Conservation (phyloP, 1,140 invertebrate species). For the Apis dorsata region DNA sequence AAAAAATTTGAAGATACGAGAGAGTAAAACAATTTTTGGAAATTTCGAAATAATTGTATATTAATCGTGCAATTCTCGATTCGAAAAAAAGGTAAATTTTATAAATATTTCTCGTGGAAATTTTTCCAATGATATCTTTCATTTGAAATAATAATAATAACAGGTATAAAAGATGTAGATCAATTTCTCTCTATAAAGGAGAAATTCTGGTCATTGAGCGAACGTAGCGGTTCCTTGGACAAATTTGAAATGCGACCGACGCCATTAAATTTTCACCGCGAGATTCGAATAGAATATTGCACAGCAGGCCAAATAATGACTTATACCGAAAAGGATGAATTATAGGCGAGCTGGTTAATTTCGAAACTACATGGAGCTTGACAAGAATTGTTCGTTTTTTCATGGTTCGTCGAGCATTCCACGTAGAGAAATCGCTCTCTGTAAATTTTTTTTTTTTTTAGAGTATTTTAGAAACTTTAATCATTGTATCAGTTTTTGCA, state of each 20-base stretch:
- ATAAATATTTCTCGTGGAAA: no score
- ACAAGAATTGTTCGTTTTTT: background rate
- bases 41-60: no score
- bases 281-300: background rate
- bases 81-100: no score
- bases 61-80: no score
- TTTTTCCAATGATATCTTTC: no score
- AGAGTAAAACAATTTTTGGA: no score
- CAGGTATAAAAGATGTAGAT: no score
- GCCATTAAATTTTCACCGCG: background rate
- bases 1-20: no score
- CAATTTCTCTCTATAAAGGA: no score
- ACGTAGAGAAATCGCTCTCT: background rate
- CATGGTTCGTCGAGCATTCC: background rate
- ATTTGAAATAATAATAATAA: no score
- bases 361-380: background rate
- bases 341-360: background rate
- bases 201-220: no score
- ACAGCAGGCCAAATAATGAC: background rate
- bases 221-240: background rate
- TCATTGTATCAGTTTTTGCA: background rate
- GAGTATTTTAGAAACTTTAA: background rate
- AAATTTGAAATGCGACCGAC: background rate
- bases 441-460: background rate
- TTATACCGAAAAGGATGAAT: background rate